Conservation (phyloP, 2,888 invertebrate species). For the Odontocolon sp. region DNA sequence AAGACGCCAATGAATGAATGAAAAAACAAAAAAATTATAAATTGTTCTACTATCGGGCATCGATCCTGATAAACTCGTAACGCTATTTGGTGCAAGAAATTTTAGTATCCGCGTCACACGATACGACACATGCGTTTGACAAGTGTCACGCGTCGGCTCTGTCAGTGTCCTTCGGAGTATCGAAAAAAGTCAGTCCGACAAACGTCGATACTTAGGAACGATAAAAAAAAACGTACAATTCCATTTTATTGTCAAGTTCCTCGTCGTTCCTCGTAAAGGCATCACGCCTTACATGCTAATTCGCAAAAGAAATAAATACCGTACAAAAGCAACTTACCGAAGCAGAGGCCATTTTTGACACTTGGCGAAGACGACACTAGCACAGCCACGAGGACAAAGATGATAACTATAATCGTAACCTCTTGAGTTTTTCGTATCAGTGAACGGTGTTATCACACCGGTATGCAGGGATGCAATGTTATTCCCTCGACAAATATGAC, state of each 20-base stretch:
- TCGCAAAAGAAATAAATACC: slow-evolving; percentile 28
- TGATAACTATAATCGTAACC: slow-evolving; percentile 23
- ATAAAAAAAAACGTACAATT: slow-evolving; percentile 26
- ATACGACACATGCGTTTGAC: slow-evolving; percentile 14
- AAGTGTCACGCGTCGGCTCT: slow-evolving; percentile 19
- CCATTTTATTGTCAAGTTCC: too few species aligned
- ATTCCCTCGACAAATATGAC: too few species aligned
- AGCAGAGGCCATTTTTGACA: slow-evolving; percentile 78
- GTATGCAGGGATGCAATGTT: background rate
- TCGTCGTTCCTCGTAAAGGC: slow-evolving; percentile 5
- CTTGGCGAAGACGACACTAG: slow-evolving; percentile 25
- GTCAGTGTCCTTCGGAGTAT: too few species aligned
- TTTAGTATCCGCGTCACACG: too few species aligned
- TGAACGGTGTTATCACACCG: background rate
- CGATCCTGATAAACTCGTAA: too few species aligned
- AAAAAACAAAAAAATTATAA: too few species aligned
- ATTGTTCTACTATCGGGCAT: too few species aligned
- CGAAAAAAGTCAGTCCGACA: slow-evolving; percentile 25
- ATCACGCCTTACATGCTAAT: slow-evolving; percentile 18
- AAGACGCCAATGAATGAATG: too few species aligned
- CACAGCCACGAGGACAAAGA: background rate
- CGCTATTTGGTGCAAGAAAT: too few species aligned
- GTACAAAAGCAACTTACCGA: slow-evolving; percentile 74
- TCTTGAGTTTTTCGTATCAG: slow-evolving; percentile 1
- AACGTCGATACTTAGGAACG: slow-evolving; percentile 44